phyloP scores from a whole-genome alignment of 2,113 vertebrate genomes.

The Gallinago paraguaiae region DNA sequence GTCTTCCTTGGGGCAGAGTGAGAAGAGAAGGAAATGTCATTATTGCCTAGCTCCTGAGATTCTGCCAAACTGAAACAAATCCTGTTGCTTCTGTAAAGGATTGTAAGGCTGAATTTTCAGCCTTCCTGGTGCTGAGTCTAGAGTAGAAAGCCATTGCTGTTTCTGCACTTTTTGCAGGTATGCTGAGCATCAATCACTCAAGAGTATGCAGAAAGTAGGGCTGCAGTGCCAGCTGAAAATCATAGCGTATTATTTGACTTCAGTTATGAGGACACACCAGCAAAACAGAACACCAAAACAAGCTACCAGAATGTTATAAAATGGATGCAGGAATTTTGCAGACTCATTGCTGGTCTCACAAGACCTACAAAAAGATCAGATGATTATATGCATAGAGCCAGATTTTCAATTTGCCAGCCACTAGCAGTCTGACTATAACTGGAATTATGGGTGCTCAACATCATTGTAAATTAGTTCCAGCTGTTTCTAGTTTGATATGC shows the following conservation, averaged over 20 bases:
- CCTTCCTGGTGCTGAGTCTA: not conserved
- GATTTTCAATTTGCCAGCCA: conserved; percentile 1
- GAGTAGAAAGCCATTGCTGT: not conserved
- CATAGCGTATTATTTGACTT: not conserved
- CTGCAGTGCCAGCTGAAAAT: not conserved
- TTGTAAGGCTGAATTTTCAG: not conserved
- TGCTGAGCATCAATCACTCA: not conserved
- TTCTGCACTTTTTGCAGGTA: not conserved
- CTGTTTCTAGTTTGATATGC: conserved; percentile 6
- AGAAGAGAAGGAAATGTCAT: not conserved
- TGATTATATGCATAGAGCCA: not conserved
- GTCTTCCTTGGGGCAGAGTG: not conserved
- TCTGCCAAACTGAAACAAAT: not conserved
- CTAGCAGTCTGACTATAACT: not conserved
- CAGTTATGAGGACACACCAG: not conserved
- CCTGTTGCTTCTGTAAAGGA: not conserved
- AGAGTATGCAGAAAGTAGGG: not conserved
- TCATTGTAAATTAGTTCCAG: conserved; percentile 10
- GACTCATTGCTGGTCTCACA: not conserved
- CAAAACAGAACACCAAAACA: not conserved
- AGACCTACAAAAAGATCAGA: not conserved
- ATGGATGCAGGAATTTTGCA: not conserved
- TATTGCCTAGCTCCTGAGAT: not conserved
- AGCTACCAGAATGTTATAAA: not conserved
- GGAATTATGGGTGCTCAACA: not conserved